These are phyloP conservation scores for Reinhardtius hippoglossoides DNA, from an alignment of 2,113 vertebrate species.

Conservation along the genomic window DNA sequence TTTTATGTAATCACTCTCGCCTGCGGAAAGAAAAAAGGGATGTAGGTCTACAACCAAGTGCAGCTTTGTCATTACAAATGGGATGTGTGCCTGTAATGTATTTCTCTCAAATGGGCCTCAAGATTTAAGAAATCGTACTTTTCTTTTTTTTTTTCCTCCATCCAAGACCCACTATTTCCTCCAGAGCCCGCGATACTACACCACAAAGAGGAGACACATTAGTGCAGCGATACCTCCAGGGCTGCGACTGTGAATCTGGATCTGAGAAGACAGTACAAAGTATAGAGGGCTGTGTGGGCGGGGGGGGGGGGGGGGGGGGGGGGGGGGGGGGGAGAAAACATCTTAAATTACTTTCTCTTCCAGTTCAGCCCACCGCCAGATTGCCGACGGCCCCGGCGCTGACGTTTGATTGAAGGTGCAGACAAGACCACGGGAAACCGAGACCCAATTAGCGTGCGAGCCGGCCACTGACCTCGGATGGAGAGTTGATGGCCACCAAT, in stretches of 20 bases:
- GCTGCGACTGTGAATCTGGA: slow-evolving; percentile 44
- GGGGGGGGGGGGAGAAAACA: slow-evolving; percentile 40
- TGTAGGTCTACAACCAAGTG: slow-evolving; percentile 5
- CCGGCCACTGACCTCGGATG: slow-evolving; percentile 53
- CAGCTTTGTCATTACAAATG: slow-evolving; percentile 3
- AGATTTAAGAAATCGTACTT: slow-evolving; percentile 2
- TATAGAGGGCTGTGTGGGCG: slow-evolving; percentile 25
- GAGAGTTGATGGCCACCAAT: slow-evolving; percentile 68
- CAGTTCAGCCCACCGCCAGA: slow-evolving; percentile 41
- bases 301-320: slow-evolving; percentile 27
- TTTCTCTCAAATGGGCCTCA: background rate
- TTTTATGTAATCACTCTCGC: slow-evolving; percentile 29
- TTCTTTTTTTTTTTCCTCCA: background rate
- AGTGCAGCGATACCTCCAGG: slow-evolving; percentile 48
- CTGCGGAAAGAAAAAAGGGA: background rate
- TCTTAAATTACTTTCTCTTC: slow-evolving; percentile 57
- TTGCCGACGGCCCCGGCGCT: slow-evolving; percentile 38
- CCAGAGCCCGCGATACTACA: slow-evolving; percentile 17
- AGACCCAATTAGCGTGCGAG: slow-evolving; percentile 65
- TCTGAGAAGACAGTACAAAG: slow-evolving; percentile 29
- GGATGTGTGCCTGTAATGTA: background rate
- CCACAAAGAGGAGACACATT: slow-evolving; percentile 38
- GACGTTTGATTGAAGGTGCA: slow-evolving; percentile 65
- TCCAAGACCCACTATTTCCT: slow-evolving; percentile 24
- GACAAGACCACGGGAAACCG: slow-evolving; percentile 24